Evolutionary conservation across 2,888 invertebrate species (phyloP).

Genomic region (Cephonodes hylas): DNA sequence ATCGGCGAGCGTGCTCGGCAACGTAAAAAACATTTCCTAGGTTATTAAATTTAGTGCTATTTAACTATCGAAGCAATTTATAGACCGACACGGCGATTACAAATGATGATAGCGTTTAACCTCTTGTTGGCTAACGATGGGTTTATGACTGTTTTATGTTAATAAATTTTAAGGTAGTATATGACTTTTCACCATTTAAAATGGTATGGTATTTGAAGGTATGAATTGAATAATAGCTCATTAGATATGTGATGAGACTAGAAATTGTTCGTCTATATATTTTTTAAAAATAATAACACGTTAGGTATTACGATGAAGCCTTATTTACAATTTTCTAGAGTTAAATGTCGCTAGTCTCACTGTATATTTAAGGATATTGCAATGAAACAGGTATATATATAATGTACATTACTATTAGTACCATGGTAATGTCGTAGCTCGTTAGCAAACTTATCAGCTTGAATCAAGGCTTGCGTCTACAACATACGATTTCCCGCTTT

Average conservation of each 20-base stretch:
- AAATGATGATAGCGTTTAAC: background rate
- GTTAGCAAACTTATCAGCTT: background rate
- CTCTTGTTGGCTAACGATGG: background rate
- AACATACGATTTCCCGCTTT: conserved; percentile 5
- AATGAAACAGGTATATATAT: background rate
- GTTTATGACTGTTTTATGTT: no score
- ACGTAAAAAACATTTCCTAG: background rate
- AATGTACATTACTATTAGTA: background rate
- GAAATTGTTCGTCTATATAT: no score
- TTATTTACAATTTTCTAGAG: no score
- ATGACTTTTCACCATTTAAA: no score
- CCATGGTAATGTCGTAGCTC: background rate
- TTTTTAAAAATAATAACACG: no score
- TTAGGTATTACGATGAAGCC: no score
- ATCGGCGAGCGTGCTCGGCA: background rate
- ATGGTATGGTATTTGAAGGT: no score
- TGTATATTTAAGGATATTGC: background rate
- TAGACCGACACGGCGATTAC: background rate
- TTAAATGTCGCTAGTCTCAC: no score
- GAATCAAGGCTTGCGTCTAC: background rate
- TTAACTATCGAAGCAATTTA: background rate
- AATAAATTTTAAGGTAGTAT: no score
- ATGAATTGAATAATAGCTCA: no score
- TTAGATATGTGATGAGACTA: no score
- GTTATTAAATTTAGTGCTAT: background rate